Percentiles rank a stretch among this genome's conserved stretches.
Conservation (phyloP, 2,888 invertebrate species). For the Lithophane ornitopus region DNA sequence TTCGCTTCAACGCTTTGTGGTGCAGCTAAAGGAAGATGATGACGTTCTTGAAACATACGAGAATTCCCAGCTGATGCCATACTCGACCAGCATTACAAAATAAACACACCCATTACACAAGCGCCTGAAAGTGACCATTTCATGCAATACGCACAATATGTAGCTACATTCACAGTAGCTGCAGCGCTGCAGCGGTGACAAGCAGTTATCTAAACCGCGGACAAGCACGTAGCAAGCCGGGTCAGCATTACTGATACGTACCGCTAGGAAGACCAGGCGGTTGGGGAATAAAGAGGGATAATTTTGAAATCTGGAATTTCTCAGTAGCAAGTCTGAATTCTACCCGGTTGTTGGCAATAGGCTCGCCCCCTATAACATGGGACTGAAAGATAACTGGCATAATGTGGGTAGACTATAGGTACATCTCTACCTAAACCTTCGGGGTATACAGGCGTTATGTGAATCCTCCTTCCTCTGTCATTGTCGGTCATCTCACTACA, state of each 20-base stretch:
- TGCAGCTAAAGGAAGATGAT: background rate
- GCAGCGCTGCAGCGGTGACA: conserved; percentile 32
- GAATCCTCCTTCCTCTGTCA: background rate
- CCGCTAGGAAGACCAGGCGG: conserved; percentile 16
- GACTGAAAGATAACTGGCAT: too few relatives aligned
- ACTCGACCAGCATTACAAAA: background rate
- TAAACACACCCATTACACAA: conserved; percentile 20
- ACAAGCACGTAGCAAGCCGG: conserved; percentile 47
- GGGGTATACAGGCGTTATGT: too few relatives aligned
- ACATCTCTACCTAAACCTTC: too few relatives aligned
- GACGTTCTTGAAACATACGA: background rate
- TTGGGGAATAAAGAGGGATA: background rate
- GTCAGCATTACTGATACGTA: conserved; percentile 53
- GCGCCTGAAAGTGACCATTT: background rate
- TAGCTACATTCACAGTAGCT: background rate
- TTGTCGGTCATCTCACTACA: background rate
- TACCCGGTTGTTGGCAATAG: too few relatives aligned
- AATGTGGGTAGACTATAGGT: too few relatives aligned
- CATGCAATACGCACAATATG: conserved; percentile 29
- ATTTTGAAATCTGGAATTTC: background rate
- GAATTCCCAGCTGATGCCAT: background rate
- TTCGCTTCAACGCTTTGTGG: background rate
- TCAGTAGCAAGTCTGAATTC: too few relatives aligned
- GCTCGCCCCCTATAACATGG: too few relatives aligned
- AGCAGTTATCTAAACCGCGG: conserved; percentile 58